phyloP scores from a whole-genome alignment of 2,888 invertebrate genomes.

The Drosophila austrosaltans region DNA sequence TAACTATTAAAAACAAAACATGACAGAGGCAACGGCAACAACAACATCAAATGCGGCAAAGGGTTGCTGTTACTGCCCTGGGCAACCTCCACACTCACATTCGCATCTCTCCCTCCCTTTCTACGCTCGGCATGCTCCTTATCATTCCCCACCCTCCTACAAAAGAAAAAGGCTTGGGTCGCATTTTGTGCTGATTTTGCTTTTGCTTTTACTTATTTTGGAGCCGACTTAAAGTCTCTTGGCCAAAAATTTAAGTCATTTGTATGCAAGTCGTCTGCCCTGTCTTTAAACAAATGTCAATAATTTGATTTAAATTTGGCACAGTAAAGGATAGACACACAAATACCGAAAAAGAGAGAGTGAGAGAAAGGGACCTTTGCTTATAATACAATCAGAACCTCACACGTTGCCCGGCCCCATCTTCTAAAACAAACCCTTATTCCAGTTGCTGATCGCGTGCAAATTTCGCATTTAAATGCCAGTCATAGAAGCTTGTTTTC shows the following conservation, averaged over 20 bases:
- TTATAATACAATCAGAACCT: constrained; percentile 65
- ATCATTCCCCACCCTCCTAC: constrained; percentile 48
- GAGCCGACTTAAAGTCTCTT: constrained; percentile 50
- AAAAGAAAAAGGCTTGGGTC: constrained; percentile 41
- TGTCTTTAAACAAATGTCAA: constrained; percentile 76
- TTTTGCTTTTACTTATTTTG: constrained; percentile 43
- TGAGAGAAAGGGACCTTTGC: constrained; percentile 45
- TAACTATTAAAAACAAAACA: constrained; percentile 81
- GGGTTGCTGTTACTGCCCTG: constrained; percentile 64
- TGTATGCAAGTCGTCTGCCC: constrained; percentile 67
- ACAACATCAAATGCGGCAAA: constrained; percentile 60
- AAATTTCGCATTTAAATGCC: constrained; percentile 78
- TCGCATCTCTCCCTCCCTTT: constrained; percentile 2
- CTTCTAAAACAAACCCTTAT: constrained; percentile 31
- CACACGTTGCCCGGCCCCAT: constrained; percentile 7
- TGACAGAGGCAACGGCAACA: constrained; percentile 46
- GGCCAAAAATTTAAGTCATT: constrained; percentile 64
- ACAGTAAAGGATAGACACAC: constrained; percentile 29
- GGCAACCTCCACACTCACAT: constrained; percentile 41
- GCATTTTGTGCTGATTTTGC: constrained; percentile 72
- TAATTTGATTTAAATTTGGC: constrained; percentile 78
- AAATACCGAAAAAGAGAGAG: not conserved
- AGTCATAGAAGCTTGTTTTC: constrained; percentile 72
- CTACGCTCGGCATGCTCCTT: constrained; percentile 39
- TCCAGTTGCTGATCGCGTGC: constrained; percentile 72